A percentile compares a stretch with the other conserved stretches of the same genome.
Conservation (phyloP, 1,140 invertebrate species). For the Drosophila nikananu region DNA sequence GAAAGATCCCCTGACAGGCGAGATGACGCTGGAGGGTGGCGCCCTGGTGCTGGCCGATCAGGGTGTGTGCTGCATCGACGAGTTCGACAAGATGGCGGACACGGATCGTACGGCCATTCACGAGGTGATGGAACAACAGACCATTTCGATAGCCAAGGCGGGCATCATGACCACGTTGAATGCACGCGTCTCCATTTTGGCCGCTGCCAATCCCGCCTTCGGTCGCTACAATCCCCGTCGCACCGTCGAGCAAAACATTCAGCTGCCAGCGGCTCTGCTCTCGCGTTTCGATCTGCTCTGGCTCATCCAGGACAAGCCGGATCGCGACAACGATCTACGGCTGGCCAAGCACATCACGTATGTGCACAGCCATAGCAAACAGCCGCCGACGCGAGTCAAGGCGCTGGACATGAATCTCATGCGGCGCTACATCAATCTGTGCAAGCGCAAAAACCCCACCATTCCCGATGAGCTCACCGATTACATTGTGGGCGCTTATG, state of each 20-base stretch:
- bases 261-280: slow-evolving; percentile 98
- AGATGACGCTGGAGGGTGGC: slow-evolving; percentile 99
- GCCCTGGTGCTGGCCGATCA: slow-evolving; percentile 99
- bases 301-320: slow-evolving; percentile 98
- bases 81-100: slow-evolving; percentile 99
- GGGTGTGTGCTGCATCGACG: slow-evolving; percentile 99
- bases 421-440: slow-evolving; percentile 96
- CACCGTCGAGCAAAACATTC: slow-evolving; percentile 98
- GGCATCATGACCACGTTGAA: slow-evolving; percentile 99
- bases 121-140: slow-evolving; percentile 99
- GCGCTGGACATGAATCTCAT: slow-evolving; percentile 97
- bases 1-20: slow-evolving; percentile 98
- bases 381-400: slow-evolving; percentile 92
- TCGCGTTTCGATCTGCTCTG: slow-evolving; percentile 99
- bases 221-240: slow-evolving; percentile 98
- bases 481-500: slow-evolving; percentile 96
- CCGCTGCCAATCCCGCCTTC: slow-evolving; percentile 99
- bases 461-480: slow-evolving; percentile 95
- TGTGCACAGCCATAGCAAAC: slow-evolving; percentile 96
- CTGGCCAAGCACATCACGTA: slow-evolving; percentile 99
- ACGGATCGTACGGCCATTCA: slow-evolving; percentile 98
- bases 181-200: slow-evolving; percentile 98
- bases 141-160: slow-evolving; percentile 99
- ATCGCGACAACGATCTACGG: slow-evolving; percentile 96
- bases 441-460: slow-evolving; percentile 94